Evolutionary conservation across 2,113 vertebrate genomes (phyloP).

Genomic region (Orycteropus afer): DNA sequence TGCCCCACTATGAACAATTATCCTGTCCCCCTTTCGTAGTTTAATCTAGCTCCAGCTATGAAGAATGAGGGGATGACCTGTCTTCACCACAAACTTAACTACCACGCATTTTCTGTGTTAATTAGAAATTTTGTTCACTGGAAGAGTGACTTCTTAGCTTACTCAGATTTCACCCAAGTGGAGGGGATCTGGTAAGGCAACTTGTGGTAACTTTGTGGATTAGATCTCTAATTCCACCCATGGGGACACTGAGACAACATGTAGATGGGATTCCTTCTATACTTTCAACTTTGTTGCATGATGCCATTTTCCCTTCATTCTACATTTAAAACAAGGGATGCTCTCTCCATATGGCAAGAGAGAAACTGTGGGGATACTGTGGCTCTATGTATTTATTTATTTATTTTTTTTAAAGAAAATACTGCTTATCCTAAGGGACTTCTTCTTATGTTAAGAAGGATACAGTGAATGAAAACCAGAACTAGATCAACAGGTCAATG

Average conservation of each 20-base stretch:
- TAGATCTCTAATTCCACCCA: slow-evolving; percentile 60
- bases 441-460: slow-evolving; percentile 77
- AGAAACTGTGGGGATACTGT: slow-evolving; percentile 45
- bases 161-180: slow-evolving; percentile 25
- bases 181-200: slow-evolving; percentile 55
- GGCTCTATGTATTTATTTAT: not conserved
- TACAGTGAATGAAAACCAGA: slow-evolving; percentile 75
- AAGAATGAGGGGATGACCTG: slow-evolving; percentile 85
- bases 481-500: slow-evolving; percentile 72
- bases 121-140: slow-evolving; percentile 71
- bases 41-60: slow-evolving; percentile 83
- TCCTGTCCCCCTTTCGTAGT: slow-evolving; percentile 83
- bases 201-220: slow-evolving; percentile 61
- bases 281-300: slow-evolving; percentile 23
- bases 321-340: slow-evolving; percentile 36
- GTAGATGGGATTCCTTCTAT: slow-evolving; percentile 59
- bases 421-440: slow-evolving; percentile 68
- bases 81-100: slow-evolving; percentile 84
- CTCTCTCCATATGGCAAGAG: slow-evolving; percentile 10
- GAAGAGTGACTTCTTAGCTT: slow-evolving; percentile 58
- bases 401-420: slow-evolving; percentile 59
- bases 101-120: slow-evolving; percentile 76
- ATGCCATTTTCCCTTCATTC: slow-evolving; percentile 54
- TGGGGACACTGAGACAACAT: slow-evolving; percentile 24
- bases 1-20: slow-evolving; percentile 86